These are phyloP conservation scores for Clarias macrocephalus DNA, from an alignment of 2,113 vertebrate species.

Conservation along the genomic window DNA sequence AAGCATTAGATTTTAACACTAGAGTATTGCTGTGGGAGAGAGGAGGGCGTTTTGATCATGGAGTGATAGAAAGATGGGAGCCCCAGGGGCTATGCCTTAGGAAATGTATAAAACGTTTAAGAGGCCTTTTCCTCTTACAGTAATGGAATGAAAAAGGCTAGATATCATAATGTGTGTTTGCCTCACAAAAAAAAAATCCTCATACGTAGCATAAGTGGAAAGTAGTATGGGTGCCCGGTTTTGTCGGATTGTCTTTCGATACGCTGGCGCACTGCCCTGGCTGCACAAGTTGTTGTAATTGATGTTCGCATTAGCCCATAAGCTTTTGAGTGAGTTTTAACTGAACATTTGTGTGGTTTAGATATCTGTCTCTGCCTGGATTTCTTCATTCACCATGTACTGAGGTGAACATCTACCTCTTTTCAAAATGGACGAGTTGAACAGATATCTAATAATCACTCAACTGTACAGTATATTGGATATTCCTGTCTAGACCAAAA, in stretches of 20 bases:
- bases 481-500: background rate
- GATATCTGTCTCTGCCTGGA: background rate
- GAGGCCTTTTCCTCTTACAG: slow-evolving; percentile 63
- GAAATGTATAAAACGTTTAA: slow-evolving; percentile 72
- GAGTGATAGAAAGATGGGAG: slow-evolving; percentile 62
- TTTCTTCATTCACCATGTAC: background rate
- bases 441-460: background rate
- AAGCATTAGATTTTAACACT: slow-evolving; percentile 69
- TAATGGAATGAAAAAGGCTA: slow-evolving; percentile 74
- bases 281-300: slow-evolving; percentile 40
- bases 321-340: background rate
- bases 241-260: slow-evolving; percentile 30
- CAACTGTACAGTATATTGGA: background rate
- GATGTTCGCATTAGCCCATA: slow-evolving; percentile 18
- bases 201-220: slow-evolving; percentile 51
- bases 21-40: slow-evolving; percentile 59
- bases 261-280: slow-evolving; percentile 20
- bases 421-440: background rate
- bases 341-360: slow-evolving; percentile 2
- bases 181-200: slow-evolving; percentile 52
- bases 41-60: slow-evolving; percentile 65
- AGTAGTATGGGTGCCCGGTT: slow-evolving; percentile 35
- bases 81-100: slow-evolving; percentile 70
- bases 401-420: background rate
- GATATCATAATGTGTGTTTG: slow-evolving; percentile 65